A percentile compares a stretch with the other conserved stretches of the same genome.
Evolutionary conservation across 2,888 invertebrate species (phyloP).

Genomic region (Pyrrhia umbra): DNA sequence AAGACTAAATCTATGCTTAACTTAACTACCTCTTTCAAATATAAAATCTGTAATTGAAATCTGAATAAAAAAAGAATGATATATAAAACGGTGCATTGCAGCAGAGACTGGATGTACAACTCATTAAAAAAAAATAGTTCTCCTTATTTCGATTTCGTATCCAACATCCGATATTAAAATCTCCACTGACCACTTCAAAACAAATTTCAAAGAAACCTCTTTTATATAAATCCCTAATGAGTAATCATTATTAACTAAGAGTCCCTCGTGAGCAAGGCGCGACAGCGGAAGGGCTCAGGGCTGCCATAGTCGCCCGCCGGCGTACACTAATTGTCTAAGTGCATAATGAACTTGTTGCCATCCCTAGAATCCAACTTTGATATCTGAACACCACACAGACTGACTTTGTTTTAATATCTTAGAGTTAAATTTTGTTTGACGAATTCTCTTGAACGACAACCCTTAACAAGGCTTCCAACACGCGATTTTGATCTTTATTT

Average conservation of each 20-base stretch:
- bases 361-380: constrained; percentile 75
- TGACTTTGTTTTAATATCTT: constrained; percentile 61
- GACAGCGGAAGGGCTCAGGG: constrained; percentile 82
- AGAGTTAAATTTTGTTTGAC: constrained; percentile 67
- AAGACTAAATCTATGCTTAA: no score
- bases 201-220: constrained; percentile 47
- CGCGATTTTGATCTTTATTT: constrained; percentile 23
- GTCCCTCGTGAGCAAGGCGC: constrained; percentile 72
- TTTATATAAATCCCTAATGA: constrained; percentile 60
- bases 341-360: constrained; percentile 88
- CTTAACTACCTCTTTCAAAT: no score
- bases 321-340: constrained; percentile 89
- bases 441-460: constrained; percentile 46
- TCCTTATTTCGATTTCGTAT: not conserved
- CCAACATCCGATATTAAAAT: not conserved
- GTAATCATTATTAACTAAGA: constrained; percentile 64
- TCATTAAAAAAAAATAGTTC: not conserved
- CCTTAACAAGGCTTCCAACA: constrained; percentile 29
- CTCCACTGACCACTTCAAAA: constrained; percentile 38
- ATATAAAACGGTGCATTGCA: no score
- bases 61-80: no score
- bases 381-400: constrained; percentile 50
- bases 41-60: no score
- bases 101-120: not conserved
- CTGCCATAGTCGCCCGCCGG: constrained; percentile 75